These are phyloP conservation scores for Goniozus legneri DNA, from an alignment of 1,140 invertebrate genomes.

Conservation along the genomic window DNA sequence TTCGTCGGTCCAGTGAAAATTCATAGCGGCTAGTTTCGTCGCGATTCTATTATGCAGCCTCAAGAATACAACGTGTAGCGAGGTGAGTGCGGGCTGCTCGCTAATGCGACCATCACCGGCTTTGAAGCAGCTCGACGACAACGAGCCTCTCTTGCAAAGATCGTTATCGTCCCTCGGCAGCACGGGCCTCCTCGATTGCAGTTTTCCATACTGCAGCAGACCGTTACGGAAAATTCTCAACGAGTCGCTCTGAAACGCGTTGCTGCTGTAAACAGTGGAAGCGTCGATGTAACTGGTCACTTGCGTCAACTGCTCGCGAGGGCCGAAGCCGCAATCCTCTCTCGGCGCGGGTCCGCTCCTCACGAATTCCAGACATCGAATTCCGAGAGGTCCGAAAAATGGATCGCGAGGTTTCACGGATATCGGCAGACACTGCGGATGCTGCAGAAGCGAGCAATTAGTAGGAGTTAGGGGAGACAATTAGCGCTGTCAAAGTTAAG, in stretches of 20 bases:
- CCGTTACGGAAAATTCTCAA: constrained; percentile 70
- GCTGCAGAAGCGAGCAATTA: constrained; percentile 46
- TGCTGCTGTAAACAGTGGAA: constrained; percentile 89
- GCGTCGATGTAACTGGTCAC: constrained; percentile 88
- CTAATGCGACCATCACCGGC: constrained; percentile 78
- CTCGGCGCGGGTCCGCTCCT: constrained; percentile 68
- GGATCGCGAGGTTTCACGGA: constrained; percentile 67
- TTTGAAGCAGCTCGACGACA: constrained; percentile 67
- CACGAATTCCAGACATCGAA: constrained; percentile 74
- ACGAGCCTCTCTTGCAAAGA: constrained; percentile 64
- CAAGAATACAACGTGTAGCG: constrained; percentile 84
- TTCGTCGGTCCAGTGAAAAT: constrained; percentile 85
- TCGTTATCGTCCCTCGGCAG: constrained; percentile 55
- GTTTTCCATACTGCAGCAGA: constrained; percentile 65
- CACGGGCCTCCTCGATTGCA: constrained; percentile 57
- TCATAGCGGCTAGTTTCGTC: constrained; percentile 68
- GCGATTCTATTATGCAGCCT: constrained; percentile 89
- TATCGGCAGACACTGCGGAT: constrained; percentile 82
- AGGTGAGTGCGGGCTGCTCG: constrained; percentile 83
- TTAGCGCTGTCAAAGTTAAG: constrained; percentile 24
- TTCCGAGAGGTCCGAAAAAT: constrained; percentile 65
- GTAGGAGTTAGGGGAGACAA: background rate
- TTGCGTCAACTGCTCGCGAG: constrained; percentile 73
- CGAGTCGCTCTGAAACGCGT: constrained; percentile 69
- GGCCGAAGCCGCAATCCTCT: constrained; percentile 67